Evolutionary conservation across 2,113 vertebrate species (phyloP), one percentile per base, ranked within the genome.

Genomic region (Mirounga angustirostris): DNA sequence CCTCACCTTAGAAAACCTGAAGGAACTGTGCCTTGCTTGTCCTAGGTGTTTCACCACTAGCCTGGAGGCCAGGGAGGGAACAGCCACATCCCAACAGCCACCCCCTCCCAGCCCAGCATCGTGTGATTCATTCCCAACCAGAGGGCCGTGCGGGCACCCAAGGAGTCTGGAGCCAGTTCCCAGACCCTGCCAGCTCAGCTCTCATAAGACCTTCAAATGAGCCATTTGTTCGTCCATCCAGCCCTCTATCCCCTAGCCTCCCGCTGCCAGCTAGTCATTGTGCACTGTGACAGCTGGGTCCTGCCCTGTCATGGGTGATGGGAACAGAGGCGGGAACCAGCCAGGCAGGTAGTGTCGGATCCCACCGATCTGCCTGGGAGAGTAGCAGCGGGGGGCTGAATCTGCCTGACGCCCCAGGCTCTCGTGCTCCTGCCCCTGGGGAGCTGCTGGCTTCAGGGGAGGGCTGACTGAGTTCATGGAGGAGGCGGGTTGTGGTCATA

Each of bases 31-130:
- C 26, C 2, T 50, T 15, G 18, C 84, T 92, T 95, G 94, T 96
- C 87, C 58, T 86, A 9, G 7, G 36, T 97, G 97, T 97, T 43
- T 97, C 96, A 91, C 69, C 0, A 7, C 81, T 67, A 89, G 92
- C 97, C 97, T 52, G 76, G 74, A 89, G 95, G 97, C 96, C 95
- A 96, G 97, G 90, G 80, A 84, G 95, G 81, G 91, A 89, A 22
- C 61, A 85, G 74, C 92, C 91, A 67, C 63, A 86, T 90, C 80
- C 91, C 69, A 91, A 8, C 86, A 63, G 89, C 89, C 74, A 6
- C 63, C 80, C 67, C 76, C 69, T 95, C 87, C 74, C 43, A 54
- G 58, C 73, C 67, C 15, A 19, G 89, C 28, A 67, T 90, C 81
- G 90, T 67, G 73, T 97, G 96, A 97, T n/a, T 97, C 93, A 97